A percentile compares a stretch with the other conserved stretches of the same genome.
Evolutionary conservation across 2,797 vertebrate species (phyloP).

Genomic region (Microctenopoma steveboyesi): DNA sequence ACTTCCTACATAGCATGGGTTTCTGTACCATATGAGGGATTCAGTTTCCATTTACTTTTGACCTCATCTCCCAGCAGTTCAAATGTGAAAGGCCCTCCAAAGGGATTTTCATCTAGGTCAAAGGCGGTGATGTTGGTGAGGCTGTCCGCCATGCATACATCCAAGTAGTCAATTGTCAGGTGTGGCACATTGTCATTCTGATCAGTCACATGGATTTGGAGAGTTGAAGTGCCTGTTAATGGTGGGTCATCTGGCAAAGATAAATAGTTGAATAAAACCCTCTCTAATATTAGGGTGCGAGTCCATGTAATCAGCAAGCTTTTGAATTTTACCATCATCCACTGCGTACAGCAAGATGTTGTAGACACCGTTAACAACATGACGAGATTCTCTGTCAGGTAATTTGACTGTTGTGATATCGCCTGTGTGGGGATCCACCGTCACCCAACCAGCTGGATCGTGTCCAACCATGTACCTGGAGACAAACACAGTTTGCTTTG

Average conservation of each 20-base stretch:
- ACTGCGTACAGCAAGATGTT: conserved; percentile 69
- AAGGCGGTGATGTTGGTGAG: conserved; percentile 66
- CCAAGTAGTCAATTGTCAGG: conserved; percentile 31
- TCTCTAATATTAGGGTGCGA: not conserved
- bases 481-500: not conserved
- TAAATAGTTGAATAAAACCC: not conserved
- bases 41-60: conserved; percentile 66
- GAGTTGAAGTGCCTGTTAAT: conserved; percentile 72
- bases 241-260: conserved; percentile 64
- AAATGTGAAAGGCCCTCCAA: conserved; percentile 75
- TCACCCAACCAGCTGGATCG: conserved; percentile 79
- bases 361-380: conserved; percentile 69
- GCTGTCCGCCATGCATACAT: conserved; percentile 63
- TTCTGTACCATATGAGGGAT: conserved; percentile 67
- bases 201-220: conserved; percentile 71
- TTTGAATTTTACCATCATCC: conserved; percentile 69
- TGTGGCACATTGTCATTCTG: conserved; percentile 76
- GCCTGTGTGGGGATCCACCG: conserved; percentile 71
- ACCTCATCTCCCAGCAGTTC: conserved; percentile 61
- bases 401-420: conserved; percentile 59
- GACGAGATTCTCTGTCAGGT: conserved; percentile 74
- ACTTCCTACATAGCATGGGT: not conserved
- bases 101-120: conserved; percentile 72
- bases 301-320: not conserved
- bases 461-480: conserved; percentile 69